Base-by-base conservation (phyloP, 2,797 vertebrate genomes). In the Tinamus major region DNA sequence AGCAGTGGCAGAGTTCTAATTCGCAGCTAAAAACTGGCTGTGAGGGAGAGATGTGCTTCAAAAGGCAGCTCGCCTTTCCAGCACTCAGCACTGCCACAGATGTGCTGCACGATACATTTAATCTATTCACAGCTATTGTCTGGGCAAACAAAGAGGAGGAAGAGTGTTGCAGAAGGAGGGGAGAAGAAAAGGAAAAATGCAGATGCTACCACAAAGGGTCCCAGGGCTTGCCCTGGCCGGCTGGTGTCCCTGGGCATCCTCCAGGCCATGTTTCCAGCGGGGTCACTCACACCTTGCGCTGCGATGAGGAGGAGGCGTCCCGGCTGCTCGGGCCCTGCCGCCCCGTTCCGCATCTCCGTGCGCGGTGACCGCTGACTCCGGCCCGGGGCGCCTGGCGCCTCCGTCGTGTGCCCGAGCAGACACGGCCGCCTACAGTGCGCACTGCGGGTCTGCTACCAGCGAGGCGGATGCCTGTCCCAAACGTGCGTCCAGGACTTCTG, bases 371-470 rank as follows among this genome's bases (percentile, higher is more conserved):
- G 49, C 17, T 35, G 33, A 56, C 15, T 70, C 51, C 55, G 37
- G 29, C 24, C 48, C 86, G 37, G 31, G 37, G 37, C 15, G 9
- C 33, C 44, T 67, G 53, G 58, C 35, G 63, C 15, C 48, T 51
- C 62, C 4, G 42, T 49, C 62, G 77, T 88, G 92, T 94, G 48
- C 49, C n/a, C 48, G 51, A 59, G 16, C 46, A 86, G 56, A 80
- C n/a, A 23, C 55, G 79, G 37, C 27, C 77, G 31, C 20, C 37
- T 77, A 31, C 44, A 44, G 37, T 6, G 20, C 42, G 27, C 56
- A 70, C 61, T 53, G 51, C 13, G 62, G 8, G 23, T 82, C 78
- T 80, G 62, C 61, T 55, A 37, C 42, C 59, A 86, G 67, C 1
- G 6, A 80, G 62, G 70, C 39, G 90, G 77, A 74, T 49, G 13